Base-by-base conservation (phyloP, 2,888 invertebrate species). In the Arrhopalites spinosus region DNA sequence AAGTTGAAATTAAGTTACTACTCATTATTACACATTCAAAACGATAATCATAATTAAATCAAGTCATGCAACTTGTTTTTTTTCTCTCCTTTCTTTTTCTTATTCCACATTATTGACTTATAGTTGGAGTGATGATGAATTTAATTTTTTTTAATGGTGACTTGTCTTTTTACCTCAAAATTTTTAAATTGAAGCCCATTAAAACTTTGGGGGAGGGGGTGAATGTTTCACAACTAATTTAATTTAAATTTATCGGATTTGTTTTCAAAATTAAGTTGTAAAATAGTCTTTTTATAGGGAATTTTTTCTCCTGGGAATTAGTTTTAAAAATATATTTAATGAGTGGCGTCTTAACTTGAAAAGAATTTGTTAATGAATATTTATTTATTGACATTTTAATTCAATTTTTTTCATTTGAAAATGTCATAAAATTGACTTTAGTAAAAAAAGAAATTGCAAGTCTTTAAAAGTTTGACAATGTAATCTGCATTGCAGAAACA, bases 11-110 rank as follows among this genome's bases (percentile, higher is more conserved):
- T 74, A 74, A 74, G 77, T 77, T 64, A 77, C 74, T 77, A 77
- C 77, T 77, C 77, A 77, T 77, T 77, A 74, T 71, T 77, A 71
- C 74, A 77, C 74, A 70, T 75, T 67, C n/a, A 17, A 68, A 68
- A 15, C 36, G 70, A 29, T 36, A 56, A 43, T 50, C 27, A 70
- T 78, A 77, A 78, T 78, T 78, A 75, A 78, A 78, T 75, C 78
- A 77, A 78, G 78, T 75, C 78, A 77, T 78, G 78, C 77, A 74
- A 69, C 71, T 64, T 63, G 53, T 63, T 59, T 23, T 59, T 59
- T 27, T 27, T 27, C 59, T 25, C 50, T 50, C n/a, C 15, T 15
- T 50, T 17, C n/a, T 15, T 50, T 15, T n/a, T n/a, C 50, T 36
- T 11, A 7, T 36, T 11, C 11, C 36, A 7, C 36, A 36, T 36